Conservation (phyloP, 1,140 invertebrate species). For the Calephelis virginiensis region DNA sequence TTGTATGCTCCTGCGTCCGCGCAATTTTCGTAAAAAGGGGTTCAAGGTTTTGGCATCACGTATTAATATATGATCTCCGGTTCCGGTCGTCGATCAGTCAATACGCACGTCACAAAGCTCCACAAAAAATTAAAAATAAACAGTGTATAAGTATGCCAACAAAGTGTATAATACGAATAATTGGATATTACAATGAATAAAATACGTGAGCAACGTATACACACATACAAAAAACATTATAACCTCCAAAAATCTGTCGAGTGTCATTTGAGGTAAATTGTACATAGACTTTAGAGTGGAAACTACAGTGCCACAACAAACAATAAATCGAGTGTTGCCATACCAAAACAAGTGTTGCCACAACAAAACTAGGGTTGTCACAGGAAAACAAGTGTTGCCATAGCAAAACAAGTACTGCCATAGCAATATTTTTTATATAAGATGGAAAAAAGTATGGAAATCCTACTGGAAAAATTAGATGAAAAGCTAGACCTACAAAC, state of each 20-base stretch:
- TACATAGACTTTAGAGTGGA: constrained; percentile 5
- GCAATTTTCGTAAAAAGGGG: too few species aligned
- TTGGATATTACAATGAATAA: neutral
- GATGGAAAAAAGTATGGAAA: constrained; percentile 28
- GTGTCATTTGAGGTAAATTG: neutral
- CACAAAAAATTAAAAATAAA: neutral
- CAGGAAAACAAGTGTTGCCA: neutral
- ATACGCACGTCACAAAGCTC: neutral
- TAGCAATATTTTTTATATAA: too few species aligned
- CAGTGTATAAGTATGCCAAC: neutral
- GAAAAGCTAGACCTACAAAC: constrained; percentile 35
- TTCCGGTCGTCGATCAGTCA: neutral
- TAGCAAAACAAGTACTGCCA: constrained; percentile 1
- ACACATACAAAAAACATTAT: neutral
- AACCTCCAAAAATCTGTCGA: neutral
- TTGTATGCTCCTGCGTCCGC: too few species aligned
- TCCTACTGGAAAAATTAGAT: constrained; percentile 30
- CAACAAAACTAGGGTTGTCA: neutral
- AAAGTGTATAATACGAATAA: neutral
- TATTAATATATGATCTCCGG: too few species aligned
- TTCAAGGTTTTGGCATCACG: too few species aligned
- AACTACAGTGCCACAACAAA: constrained; percentile 2
- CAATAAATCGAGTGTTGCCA: neutral
- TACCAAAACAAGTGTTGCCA: neutral
- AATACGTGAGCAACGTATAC: neutral